Evolutionary conservation across 2,113 vertebrate genomes (phyloP), one percentile per base, ranked within the genome.

Genomic region (Psephotus haematonotus): DNA sequence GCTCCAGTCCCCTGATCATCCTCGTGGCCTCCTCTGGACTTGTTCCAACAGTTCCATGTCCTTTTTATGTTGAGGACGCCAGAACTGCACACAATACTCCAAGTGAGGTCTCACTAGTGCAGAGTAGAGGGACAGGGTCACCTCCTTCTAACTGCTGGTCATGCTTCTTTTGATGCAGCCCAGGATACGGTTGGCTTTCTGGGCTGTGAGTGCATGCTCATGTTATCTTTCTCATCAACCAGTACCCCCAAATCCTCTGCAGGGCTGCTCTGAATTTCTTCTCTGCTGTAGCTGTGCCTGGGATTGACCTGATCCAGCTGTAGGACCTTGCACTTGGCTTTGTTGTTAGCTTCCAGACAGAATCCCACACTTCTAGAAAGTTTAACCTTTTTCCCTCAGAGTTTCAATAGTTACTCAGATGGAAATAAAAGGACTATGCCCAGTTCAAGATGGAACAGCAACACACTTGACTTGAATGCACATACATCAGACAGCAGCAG

Each of bases 201-300:
- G 20, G 33, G 6, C 33, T 59, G 33, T 4, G 0, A 6, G 57
- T 59, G 57, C 13, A 0, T 2, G 22, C 13, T 59, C 57, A 35
- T 23, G 57, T 59, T 59, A 6, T 35, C 6, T 59, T 59, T 35
- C 57, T 59, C 13, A 23, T 23, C 5, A 6, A 59, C 1, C 33
- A 59, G 3, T 20, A 15, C 13, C 22, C 57, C 13, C 33, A 59
- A 6, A 6, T 59, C 57, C 9, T 35, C 13, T 35, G 33, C 57
- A 59, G 22, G 33, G 33, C 57, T 59, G 22, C 33, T n/a, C 14
- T n/a, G n/a, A 59, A 35, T 59, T 10, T 35, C 20, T 59, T 59
- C 57, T n/a, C 33, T 16, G 13, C 33, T 59, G 22, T 59, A 35
- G 33, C 57, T 59, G 20, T 23, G 22, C 57, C n/a, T 59, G 57